These are phyloP conservation scores for Xiphophorus birchmanni DNA, from an alignment of 2,797 vertebrate genomes.

Conservation along the genomic window DNA sequence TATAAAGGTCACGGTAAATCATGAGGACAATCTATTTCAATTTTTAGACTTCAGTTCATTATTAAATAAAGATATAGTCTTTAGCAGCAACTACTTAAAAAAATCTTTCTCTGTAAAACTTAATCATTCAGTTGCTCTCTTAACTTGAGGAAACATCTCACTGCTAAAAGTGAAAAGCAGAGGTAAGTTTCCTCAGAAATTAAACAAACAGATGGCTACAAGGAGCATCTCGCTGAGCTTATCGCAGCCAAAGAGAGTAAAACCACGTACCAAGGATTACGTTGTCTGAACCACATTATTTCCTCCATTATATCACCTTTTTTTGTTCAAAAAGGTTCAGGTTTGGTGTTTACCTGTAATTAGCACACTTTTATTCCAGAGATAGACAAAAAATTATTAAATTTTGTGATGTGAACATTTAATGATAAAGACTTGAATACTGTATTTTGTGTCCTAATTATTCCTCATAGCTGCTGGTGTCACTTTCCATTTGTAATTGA, in stretches of 20 bases:
- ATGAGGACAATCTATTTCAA: neutral
- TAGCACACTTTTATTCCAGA: neutral
- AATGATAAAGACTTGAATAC: neutral
- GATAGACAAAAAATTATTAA: neutral
- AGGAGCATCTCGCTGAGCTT: neutral
- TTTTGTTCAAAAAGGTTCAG: neutral
- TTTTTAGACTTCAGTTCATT: neutral
- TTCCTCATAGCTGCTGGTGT: neutral
- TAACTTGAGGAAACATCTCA: neutral
- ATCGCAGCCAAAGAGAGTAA: neutral
- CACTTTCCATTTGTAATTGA: neutral
- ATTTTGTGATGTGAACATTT: neutral
- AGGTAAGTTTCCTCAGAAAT: too few species aligned
- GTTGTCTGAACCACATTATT: neutral
- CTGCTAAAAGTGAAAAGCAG: neutral
- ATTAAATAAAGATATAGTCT: neutral
- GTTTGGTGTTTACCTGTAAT: neutral
- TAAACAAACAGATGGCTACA: neutral
- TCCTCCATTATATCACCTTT: neutral
- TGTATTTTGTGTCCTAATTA: neutral
- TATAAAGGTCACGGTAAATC: neutral
- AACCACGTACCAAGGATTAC: neutral
- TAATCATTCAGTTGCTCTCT: neutral
- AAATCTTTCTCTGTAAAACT: neutral
- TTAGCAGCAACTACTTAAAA: conserved; percentile 1